Percentiles rank a stretch among this genome's conserved stretches.
Evolutionary conservation across 2,113 vertebrate species (phyloP).

Genomic region (Saccopteryx bilineata): DNA sequence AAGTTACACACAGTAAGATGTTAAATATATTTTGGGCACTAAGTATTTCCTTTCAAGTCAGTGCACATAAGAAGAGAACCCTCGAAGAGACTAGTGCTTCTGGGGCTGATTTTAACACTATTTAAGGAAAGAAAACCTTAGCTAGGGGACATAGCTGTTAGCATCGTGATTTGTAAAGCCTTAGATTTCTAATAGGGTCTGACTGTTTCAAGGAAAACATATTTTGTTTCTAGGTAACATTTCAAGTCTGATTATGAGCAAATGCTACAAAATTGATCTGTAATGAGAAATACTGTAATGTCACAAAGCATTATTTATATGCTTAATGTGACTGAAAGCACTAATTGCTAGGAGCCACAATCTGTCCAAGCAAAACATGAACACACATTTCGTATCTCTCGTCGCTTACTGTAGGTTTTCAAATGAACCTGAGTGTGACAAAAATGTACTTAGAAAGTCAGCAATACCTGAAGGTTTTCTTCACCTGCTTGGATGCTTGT

Average conservation of each 20-base stretch:
- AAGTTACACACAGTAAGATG: constrained; percentile 51
- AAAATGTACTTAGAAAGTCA: constrained; percentile 82
- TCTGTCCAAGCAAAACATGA: constrained; percentile 87
- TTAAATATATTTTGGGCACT: constrained; percentile 79
- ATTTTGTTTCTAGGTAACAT: constrained; percentile 90
- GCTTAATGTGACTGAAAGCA: constrained; percentile 87
- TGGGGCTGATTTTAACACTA: constrained; percentile 90
- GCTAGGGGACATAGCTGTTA: constrained; percentile 89
- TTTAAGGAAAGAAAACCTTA: constrained; percentile 89
- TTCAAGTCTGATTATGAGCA: constrained; percentile 89
- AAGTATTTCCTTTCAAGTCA: constrained; percentile 86
- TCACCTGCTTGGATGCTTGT: not conserved
- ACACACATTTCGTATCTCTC: constrained; percentile 84
- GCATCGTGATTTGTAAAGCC: constrained; percentile 89
- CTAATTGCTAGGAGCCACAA: constrained; percentile 89
- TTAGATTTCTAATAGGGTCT: constrained; percentile 89
- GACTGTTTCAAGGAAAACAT: constrained; percentile 89
- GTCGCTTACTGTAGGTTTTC: constrained; percentile 83
- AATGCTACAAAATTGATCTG: constrained; percentile 89
- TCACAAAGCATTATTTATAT: constrained; percentile 89
- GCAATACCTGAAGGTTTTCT: constrained; percentile 80
- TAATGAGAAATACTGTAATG: constrained; percentile 91
- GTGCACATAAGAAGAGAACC: constrained; percentile 83
- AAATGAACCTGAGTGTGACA: constrained; percentile 80
- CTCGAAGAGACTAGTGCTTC: constrained; percentile 85